Evolutionary conservation across 2,888 invertebrate species (phyloP).

Genomic region (Agrypnus murinus): DNA sequence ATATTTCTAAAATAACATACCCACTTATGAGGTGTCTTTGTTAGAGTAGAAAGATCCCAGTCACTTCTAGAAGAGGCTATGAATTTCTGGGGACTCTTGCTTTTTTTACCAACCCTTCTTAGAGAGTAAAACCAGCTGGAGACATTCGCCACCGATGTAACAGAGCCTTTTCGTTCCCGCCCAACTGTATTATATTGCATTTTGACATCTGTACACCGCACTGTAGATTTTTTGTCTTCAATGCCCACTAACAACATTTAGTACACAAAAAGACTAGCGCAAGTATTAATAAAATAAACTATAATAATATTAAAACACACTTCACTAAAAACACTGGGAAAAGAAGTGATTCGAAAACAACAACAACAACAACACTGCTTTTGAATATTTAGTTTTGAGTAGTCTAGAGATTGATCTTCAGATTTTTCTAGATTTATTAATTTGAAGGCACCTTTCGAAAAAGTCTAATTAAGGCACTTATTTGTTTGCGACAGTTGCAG

Average conservation of each 20-base stretch:
- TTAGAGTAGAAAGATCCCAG: conserved; percentile 65
- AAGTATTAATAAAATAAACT: too few relatives aligned
- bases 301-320: conserved; percentile 1
- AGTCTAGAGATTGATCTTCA: too few relatives aligned
- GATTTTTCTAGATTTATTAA: too few relatives aligned
- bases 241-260: conserved; percentile 48
- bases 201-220: conserved; percentile 52
- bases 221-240: conserved; percentile 48
- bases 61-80: conserved; percentile 65
- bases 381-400: too few relatives aligned
- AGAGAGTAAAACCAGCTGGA: conserved; percentile 89
- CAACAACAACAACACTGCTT: too few relatives aligned
- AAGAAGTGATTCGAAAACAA: too few relatives aligned
- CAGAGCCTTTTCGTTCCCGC: conserved; percentile 79
- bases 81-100: conserved; percentile 59
- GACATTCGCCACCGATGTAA: conserved; percentile 72
- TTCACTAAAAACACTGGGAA: background rate
- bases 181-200: conserved; percentile 66
- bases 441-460: too few relatives aligned
- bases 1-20: conserved; percentile 51
- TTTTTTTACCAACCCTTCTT: conserved; percentile 76
- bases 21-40: conserved; percentile 57
- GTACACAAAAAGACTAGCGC: conserved; percentile 6
- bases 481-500: too few relatives aligned
- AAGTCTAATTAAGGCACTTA: too few relatives aligned